Percentiles rank a stretch among this genome's conserved stretches.
phyloP scores from a whole-genome alignment of 92 coral and sea anemone genomes.

The Parazoanthus atlanticus region DNA sequence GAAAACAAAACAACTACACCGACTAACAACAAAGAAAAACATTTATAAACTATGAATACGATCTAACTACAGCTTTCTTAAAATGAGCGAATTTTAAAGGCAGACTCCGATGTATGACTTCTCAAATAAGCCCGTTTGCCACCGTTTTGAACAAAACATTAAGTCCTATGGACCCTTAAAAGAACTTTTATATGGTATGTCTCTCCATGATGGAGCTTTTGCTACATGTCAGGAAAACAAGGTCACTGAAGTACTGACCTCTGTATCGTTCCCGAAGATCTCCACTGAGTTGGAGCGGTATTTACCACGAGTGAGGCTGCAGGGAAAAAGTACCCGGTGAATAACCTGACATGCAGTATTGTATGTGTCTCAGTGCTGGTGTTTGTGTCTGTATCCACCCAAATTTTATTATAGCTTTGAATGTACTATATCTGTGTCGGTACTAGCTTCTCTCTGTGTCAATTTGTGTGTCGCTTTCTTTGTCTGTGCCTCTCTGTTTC shows the following conservation, averaged over 20 bases:
- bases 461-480: not conserved
- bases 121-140: too few species aligned
- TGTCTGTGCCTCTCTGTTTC: not conserved
- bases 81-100: too few species aligned
- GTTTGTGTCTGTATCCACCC: not conserved
- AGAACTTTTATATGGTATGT: too few species aligned
- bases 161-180: too few species aligned
- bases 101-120: too few species aligned
- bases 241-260: not conserved
- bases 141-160: too few species aligned
- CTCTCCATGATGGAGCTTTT: not conserved
- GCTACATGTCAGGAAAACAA: not conserved
- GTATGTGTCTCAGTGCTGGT: not conserved
- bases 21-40: too few species aligned
- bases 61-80: too few species aligned
- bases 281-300: slow-evolving; percentile 23
- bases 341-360: too few species aligned
- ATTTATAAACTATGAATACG: too few species aligned
- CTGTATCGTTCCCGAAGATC: not conserved
- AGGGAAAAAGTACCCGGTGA: not conserved
- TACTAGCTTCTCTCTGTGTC: not conserved
- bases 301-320: slow-evolving; percentile 27
- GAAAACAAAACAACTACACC: too few species aligned
- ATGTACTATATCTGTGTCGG: not conserved
- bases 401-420: not conserved